Conservation (phyloP, 2,797 vertebrate genomes). For the Borostomias antarcticus region DNA sequence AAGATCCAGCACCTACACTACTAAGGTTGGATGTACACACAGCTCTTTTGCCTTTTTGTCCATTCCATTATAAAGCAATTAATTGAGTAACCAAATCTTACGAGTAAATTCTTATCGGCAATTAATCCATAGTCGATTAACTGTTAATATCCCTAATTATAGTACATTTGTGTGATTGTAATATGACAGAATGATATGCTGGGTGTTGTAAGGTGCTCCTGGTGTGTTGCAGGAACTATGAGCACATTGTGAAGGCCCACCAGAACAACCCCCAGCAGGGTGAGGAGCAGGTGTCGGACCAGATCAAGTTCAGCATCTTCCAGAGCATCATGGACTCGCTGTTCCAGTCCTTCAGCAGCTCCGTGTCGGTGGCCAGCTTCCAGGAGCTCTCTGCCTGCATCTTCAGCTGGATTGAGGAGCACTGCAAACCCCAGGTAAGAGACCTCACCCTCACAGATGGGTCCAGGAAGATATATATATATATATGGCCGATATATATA, state of each 20-base stretch:
- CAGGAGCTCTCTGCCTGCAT: slow-evolving; percentile 96
- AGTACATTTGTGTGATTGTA: not conserved
- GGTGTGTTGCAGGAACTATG: slow-evolving; percentile 85
- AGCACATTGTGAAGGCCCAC: slow-evolving; percentile 97
- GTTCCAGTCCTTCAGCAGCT: slow-evolving; percentile 94
- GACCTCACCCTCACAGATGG: slow-evolving; percentile 7
- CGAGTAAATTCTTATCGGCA: too few species aligned
- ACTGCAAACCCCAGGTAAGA: slow-evolving; percentile 95
- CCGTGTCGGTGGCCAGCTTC: slow-evolving; percentile 90
- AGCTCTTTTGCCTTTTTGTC: not conserved
- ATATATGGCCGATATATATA: too few species aligned
- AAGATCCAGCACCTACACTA: too few species aligned
- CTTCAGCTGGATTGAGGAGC: slow-evolving; percentile 98
- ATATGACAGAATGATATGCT: not conserved
- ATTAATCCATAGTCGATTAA: too few species aligned
- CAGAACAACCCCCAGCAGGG: slow-evolving; percentile 93
- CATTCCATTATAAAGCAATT: not conserved
- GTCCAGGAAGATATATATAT: too few species aligned
- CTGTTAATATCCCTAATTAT: not conserved
- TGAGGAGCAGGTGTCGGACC: slow-evolving; percentile 91
- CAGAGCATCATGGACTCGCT: slow-evolving; percentile 98
- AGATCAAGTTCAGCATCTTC: slow-evolving; percentile 96
- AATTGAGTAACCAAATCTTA: too few species aligned
- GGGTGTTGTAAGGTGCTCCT: not conserved
- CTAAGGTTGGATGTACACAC: too few species aligned